These are phyloP conservation scores for Flabesymbios commensalis DNA, from an alignment of 2,888 invertebrate genomes.

Conservation along the genomic window DNA sequence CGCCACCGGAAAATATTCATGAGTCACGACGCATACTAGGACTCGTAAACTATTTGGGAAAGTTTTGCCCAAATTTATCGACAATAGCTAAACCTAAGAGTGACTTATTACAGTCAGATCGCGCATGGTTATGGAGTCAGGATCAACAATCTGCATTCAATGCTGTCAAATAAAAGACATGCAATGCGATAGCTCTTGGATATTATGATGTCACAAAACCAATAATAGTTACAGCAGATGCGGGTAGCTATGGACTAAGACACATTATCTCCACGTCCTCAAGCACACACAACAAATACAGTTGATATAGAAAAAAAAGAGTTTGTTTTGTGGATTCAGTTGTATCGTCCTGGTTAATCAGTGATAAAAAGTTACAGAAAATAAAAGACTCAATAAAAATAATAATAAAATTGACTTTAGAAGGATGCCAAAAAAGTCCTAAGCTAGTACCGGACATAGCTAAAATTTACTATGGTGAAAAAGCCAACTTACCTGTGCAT, in stretches of 20 bases:
- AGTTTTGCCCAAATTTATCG: not conserved
- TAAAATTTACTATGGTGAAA: no score
- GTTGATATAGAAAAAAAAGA: no score
- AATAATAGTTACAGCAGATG: not conserved
- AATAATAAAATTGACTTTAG: not conserved
- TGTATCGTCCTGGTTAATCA: no score
- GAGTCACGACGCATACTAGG: not conserved
- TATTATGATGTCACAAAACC: conserved; percentile 2
- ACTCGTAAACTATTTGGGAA: not conserved
- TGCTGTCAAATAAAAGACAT: not conserved
- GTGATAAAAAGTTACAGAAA: no score
- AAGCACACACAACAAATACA: no score
- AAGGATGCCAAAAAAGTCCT: conserved; percentile 29
- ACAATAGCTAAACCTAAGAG: not conserved
- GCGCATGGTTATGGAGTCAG: conserved; percentile 10
- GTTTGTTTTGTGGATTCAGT: no score
- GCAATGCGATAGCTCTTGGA: not conserved
- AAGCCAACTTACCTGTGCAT: no score
- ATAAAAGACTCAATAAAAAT: no score
- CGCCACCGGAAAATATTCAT: conserved; percentile 6
- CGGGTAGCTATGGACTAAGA: conserved; percentile 23
- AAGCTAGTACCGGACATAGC: no score
- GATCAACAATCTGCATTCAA: conserved; percentile 1
- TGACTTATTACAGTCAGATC: conserved; percentile 21
- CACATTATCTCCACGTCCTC: no score